Evolutionary conservation across 1,140 invertebrate genomes (phyloP), one percentile per base, ranked within the genome.

Genomic region (Wasmannia auropunctata): DNA sequence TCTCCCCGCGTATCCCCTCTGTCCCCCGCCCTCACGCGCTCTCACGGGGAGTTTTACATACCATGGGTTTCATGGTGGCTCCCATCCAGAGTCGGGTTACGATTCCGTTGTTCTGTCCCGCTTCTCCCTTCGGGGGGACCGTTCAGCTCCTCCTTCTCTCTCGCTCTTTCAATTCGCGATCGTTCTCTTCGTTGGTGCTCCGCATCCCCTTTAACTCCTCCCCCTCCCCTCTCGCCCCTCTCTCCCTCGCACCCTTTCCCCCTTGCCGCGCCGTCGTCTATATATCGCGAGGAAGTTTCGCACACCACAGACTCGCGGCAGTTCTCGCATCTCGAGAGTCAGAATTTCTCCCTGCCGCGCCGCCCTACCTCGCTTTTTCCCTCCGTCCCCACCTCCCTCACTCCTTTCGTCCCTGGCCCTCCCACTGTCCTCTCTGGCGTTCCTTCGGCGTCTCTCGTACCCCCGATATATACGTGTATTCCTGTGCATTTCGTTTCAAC

Each of bases 1-100:
- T 76, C 43, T 63, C 72, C 60, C 85, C 46, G n/a, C n/a, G 60
- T 89, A 79, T 87, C 69, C 75, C 69, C 70, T 70, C 46, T 54
- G 22, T 49, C 49, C 79, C 70, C 74, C 74, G 34, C 75, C 63
- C 43, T 49, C 79, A 83, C 80, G 49, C 75, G 87, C 87, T 90
- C 86, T 90, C 88, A 85, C 87, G 85, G 86, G 74, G 88, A 93
- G 89, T 93, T 93, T 93, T 89, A 90, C 92, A 92, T 88, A 91
- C 90, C 92, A 92, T 90, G 92, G 92, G 90, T 89, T 92, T 90
- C 90, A 79, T 85, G 87, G 90, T 92, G 92, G 91, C 92, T 91
- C 86, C 86, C 87, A 91, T 93, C 91, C 92, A 93, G 89, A 88
- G 89, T 83, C 91, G 72, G 90, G 88, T 91, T 93, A 91, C 91